These are phyloP conservation scores for Pseudomugil tenellus DNA, from an alignment of 2,797 vertebrate genomes.

Conservation along the genomic window DNA sequence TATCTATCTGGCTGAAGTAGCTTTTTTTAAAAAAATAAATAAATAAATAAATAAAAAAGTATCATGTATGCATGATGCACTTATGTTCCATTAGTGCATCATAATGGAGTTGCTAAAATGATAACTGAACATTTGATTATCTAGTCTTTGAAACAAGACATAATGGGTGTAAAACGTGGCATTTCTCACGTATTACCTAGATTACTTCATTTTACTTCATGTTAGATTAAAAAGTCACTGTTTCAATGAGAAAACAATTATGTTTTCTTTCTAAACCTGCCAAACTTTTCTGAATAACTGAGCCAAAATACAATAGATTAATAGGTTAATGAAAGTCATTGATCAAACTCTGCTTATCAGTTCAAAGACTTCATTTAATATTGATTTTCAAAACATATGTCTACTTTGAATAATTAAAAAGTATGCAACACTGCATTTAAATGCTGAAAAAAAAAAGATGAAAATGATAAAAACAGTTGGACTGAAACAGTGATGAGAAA, in stretches of 20 bases:
- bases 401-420: not conserved
- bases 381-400: not conserved
- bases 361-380: not conserved
- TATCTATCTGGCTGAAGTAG: too few relatives aligned
- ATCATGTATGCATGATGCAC: too few relatives aligned
- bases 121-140: not conserved
- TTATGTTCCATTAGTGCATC: not conserved
- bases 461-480: not conserved
- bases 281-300: too few relatives aligned
- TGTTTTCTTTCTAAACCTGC: too few relatives aligned
- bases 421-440: constrained; percentile 6
- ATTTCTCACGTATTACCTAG: too few relatives aligned
- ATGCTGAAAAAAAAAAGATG: constrained; percentile 4
- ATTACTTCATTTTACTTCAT: too few relatives aligned
- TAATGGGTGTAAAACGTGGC: not conserved
- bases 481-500: constrained; percentile 7
- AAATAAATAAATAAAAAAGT: too few relatives aligned
- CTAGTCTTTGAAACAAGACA: too few relatives aligned
- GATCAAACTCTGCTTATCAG: not conserved
- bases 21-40: too few relatives aligned
- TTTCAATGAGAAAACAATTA: too few relatives aligned
- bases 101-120: too few relatives aligned
- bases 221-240: too few relatives aligned
- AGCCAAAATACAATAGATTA: not conserved
- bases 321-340: not conserved